Evolutionary conservation across 1,140 invertebrate species (phyloP), one percentile per base, ranked within the genome.

Genomic region (Zaprionus camerounensis): DNA sequence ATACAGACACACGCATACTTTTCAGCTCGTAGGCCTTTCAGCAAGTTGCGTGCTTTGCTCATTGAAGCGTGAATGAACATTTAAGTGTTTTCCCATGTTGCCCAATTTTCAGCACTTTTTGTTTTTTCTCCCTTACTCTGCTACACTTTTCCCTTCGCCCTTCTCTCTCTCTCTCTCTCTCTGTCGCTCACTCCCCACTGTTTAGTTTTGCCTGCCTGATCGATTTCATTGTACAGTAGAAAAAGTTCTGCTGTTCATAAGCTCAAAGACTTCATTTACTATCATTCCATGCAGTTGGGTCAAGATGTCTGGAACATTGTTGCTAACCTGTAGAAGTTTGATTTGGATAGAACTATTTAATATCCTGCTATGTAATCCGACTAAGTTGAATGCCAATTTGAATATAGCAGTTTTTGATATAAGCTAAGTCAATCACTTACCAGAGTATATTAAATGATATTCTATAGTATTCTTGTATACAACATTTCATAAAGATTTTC

Each of bases 81-180:
- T 80, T 65, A 74, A 80, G 78, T 80, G 78, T 73, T 73, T 74
- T 78, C 58, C 44, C 64, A 63, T 77, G 70, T 71, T 71, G 15
- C 17, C 56, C 56, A 51, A 34, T 55, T 72, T 44, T 44, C 51
- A 53, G 51, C 49, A 53, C 69, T 57, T 63, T 46, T 64, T 53
- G 34, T 36, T 38, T 34, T 44, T 9, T 36, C 24, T 41, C 63
- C 44, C 17, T 41, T 13, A 6, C 36, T 63, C 46, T 34, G 22
- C 15, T 51, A 12, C 41, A 2, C n/a, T 44, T n/a, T 2, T 3
- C 24, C 28, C 20, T n/a, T 38, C 38, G 9, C 31, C 31, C 31
- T 34, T 55, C 20, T 24, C 31, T 55, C 31, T 20, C 28, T 28
- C 17, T 58, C 58, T 55, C 20, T 36, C 31, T 55, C 34, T 20